Evolutionary conservation across 2,113 vertebrate genomes (phyloP).

Genomic region (Notothenia rossii): DNA sequence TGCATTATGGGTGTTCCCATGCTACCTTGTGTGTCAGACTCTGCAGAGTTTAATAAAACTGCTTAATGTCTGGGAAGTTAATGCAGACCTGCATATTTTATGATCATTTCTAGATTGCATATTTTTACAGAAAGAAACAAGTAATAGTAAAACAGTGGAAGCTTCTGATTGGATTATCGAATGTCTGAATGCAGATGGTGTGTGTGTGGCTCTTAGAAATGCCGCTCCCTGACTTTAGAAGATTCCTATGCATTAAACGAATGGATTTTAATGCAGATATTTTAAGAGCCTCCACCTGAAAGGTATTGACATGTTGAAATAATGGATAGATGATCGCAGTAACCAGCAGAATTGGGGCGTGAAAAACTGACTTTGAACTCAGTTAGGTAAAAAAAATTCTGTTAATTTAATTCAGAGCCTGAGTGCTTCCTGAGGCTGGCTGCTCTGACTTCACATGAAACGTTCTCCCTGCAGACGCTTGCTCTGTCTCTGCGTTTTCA

Average conservation of each 20-base stretch:
- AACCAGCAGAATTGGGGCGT: conserved; percentile 22
- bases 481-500: conserved; percentile 63
- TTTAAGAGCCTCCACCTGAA: too few relatives aligned
- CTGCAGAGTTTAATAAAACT: neutral
- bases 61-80: too few relatives aligned
- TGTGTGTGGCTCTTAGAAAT: conserved; percentile 3
- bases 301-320: neutral
- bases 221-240: too few relatives aligned
- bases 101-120: neutral
- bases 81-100: neutral
- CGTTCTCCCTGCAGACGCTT: conserved; percentile 51
- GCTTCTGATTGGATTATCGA: neutral
- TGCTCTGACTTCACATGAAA: conserved; percentile 63
- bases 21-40: neutral
- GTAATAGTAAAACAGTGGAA: neutral
- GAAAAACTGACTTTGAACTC: conserved; percentile 35
- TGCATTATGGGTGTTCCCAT: neutral
- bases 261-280: too few relatives aligned
- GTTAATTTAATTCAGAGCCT: conserved; percentile 69
- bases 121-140: neutral
- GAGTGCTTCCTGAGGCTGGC: conserved; percentile 50
- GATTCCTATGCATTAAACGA: too few relatives aligned
- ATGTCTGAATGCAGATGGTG: neutral
- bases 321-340: neutral
- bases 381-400: conserved; percentile 18